Evolutionary conservation across 2,888 invertebrate species (phyloP).

Genomic region (Isotomurus palustris): DNA sequence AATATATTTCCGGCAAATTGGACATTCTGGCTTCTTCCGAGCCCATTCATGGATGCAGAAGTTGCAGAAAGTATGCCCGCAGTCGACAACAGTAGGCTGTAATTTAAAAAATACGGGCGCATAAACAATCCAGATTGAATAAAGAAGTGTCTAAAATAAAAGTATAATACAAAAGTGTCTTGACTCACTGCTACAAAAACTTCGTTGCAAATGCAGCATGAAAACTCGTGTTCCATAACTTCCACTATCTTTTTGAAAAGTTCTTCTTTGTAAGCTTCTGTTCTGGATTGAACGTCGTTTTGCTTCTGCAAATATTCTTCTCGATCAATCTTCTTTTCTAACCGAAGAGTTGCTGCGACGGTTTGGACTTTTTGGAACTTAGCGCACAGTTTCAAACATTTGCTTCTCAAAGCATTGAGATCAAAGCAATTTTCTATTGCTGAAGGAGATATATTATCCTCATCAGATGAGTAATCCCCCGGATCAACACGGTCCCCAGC

Average conservation of each 20-base stretch:
- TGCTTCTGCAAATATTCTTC: conserved; percentile 31
- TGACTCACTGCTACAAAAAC: conserved; percentile 59
- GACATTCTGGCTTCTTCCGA: conserved; percentile 65
- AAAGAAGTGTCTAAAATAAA: too few species aligned
- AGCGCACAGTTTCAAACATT: not conserved
- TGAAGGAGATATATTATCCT: too few species aligned
- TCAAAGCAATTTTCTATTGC: too few species aligned
- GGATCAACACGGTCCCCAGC: too few species aligned
- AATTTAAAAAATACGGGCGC: conserved; percentile 2
- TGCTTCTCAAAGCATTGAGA: not conserved
- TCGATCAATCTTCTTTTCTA: conserved; percentile 54
- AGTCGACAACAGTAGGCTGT: conserved; percentile 63
- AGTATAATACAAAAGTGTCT: not conserved
- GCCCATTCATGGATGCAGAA: conserved; percentile 68
- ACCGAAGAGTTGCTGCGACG: conserved; percentile 50
- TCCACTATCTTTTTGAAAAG: conserved; percentile 54
- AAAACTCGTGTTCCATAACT: conserved; percentile 65
- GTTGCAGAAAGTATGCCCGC: conserved; percentile 70
- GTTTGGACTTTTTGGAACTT: not conserved
- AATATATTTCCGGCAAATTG: conserved; percentile 60
- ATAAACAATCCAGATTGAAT: not conserved
- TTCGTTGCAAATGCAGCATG: conserved; percentile 71
- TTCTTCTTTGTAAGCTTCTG: conserved; percentile 40
- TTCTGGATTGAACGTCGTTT: conserved; percentile 30
- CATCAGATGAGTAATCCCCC: too few species aligned